A percentile compares a stretch with the other conserved stretches of the same genome.
Conservation (phyloP, 2,797 vertebrate genomes). For the Hippoglossus hippoglossus region DNA sequence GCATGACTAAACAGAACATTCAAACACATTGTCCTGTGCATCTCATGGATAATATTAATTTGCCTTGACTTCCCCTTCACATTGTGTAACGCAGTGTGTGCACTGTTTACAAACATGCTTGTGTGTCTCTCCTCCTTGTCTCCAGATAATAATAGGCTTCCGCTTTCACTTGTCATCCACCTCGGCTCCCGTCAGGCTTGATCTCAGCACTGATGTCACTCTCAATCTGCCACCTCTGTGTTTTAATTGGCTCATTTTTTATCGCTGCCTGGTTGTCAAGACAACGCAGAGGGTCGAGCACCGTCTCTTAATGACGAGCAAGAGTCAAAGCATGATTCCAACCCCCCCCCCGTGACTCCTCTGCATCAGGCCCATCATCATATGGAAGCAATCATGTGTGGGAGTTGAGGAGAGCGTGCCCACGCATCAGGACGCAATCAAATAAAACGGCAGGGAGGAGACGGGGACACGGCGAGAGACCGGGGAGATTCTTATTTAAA, state of each 20-base stretch:
- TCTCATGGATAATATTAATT: slow-evolving; percentile 16
- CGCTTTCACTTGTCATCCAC: slow-evolving; percentile 25
- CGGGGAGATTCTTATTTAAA: slow-evolving; percentile 12
- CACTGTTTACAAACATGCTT: slow-evolving; percentile 47
- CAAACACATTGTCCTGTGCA: slow-evolving; percentile 10
- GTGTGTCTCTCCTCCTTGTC: slow-evolving; percentile 29
- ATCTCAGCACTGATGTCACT: slow-evolving; percentile 52
- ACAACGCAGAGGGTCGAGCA: slow-evolving; percentile 63
- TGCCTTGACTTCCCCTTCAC: background rate
- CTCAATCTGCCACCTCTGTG: slow-evolving; percentile 49
- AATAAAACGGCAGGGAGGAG: slow-evolving; percentile 41
- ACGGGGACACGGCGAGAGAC: slow-evolving; percentile 10
- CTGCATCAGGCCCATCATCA: slow-evolving; percentile 61
- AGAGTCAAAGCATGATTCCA: slow-evolving; percentile 62
- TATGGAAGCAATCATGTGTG: slow-evolving; percentile 64
- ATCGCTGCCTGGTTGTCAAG: slow-evolving; percentile 67
- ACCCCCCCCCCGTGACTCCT: slow-evolving; percentile 53
- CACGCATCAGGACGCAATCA: slow-evolving; percentile 38
- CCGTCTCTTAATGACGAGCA: slow-evolving; percentile 65
- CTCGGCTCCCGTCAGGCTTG: slow-evolving; percentile 51
- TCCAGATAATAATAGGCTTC: slow-evolving; percentile 59
- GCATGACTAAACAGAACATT: slow-evolving; percentile 2
- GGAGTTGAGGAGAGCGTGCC: slow-evolving; percentile 46
- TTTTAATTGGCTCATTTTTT: slow-evolving; percentile 73
- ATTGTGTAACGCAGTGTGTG: background rate